phyloP scores from a whole-genome alignment of 1,140 invertebrate genomes.

The Pseudomyrmex concolor region DNA sequence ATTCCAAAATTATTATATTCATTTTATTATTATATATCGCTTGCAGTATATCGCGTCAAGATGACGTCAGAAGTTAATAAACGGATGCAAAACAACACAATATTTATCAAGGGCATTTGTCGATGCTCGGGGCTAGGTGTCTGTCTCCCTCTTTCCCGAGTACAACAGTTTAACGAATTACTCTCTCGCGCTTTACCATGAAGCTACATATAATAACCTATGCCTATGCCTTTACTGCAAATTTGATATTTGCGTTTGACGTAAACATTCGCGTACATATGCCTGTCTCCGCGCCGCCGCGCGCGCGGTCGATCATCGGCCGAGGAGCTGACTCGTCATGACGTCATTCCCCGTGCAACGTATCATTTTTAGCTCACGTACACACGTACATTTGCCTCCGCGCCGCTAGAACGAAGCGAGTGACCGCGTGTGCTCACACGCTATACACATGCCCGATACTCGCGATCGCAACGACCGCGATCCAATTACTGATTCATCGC shows the following conservation, averaged over 20 bases:
- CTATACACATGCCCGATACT: conserved; percentile 48
- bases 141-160: not conserved
- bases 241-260: conserved; percentile 9
- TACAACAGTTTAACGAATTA: not conserved
- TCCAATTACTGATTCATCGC: conserved; percentile 10
- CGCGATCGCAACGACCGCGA: conserved; percentile 23
- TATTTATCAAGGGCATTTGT: not conserved
- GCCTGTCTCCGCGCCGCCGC: not conserved
- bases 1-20: no score
- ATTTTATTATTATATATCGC: no score
- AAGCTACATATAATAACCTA: not conserved
- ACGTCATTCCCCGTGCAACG: conserved; percentile 74
- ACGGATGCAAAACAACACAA: not conserved
- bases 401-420: conserved; percentile 58
- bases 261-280: conserved; percentile 7
- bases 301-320: conserved; percentile 53
- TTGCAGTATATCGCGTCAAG: no score
- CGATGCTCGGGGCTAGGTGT: no score
- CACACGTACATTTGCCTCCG: conserved; percentile 51
- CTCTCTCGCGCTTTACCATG: not conserved
- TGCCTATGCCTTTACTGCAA: no score
- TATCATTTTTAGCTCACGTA: conserved; percentile 79
- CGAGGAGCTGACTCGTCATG: conserved; percentile 71
- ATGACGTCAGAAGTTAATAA: not conserved
- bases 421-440: conserved; percentile 56